Conservation (phyloP, 2,888 invertebrate species). For the Stenchaetothrips biformis region DNA sequence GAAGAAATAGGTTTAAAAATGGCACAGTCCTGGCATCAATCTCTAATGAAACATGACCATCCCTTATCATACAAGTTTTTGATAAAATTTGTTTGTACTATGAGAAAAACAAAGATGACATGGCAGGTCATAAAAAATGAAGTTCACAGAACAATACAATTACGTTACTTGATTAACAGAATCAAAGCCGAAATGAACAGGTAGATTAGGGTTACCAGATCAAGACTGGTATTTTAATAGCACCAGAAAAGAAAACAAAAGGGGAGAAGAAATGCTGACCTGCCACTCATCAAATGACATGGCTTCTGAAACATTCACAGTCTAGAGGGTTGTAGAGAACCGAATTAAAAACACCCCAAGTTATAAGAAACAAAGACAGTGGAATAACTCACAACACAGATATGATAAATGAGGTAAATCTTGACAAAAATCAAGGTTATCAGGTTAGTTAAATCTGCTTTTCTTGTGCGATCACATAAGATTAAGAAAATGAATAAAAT, state of each 20-base stretch:
- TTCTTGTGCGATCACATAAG: background rate
- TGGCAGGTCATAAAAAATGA: background rate
- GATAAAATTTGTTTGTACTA: conserved; percentile 22
- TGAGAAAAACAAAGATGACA: conserved; percentile 21
- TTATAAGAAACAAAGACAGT: background rate
- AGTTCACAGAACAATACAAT: background rate
- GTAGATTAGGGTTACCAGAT: background rate
- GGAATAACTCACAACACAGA: background rate
- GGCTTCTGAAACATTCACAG: background rate
- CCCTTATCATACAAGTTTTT: background rate
- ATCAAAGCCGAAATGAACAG: background rate
- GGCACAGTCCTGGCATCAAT: conserved; percentile 20
- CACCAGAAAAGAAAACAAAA: background rate
- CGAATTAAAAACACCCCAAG: background rate
- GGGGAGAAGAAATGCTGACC: background rate
- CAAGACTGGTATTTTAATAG: background rate
- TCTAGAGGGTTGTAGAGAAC: background rate
- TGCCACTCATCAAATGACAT: background rate
- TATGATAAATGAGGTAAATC: background rate
- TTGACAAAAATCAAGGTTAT: background rate
- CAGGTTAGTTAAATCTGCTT: background rate
- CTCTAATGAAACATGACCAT: conserved; percentile 5
- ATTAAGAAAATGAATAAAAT: background rate
- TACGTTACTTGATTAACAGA: background rate
- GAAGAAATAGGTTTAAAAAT: background rate